A percentile compares a stretch with the other conserved stretches of the same genome.
Evolutionary conservation across 1,140 invertebrate species (phyloP).

Genomic region (Melitaea cinxia): DNA sequence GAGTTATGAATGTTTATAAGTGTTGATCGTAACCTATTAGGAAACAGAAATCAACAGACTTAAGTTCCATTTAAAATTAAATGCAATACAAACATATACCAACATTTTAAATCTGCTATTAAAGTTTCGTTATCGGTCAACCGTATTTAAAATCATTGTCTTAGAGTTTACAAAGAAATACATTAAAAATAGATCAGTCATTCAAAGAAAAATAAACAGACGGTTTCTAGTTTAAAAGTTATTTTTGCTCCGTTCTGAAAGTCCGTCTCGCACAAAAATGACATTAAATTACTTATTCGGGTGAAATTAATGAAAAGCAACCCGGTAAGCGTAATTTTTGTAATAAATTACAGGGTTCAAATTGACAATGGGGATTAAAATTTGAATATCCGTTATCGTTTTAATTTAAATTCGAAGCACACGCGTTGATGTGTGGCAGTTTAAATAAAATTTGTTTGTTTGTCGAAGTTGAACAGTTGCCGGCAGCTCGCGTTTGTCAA

Average conservation of each 20-base stretch:
- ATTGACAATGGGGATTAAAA: slow-evolving; percentile 41
- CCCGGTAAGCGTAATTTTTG: slow-evolving; percentile 24
- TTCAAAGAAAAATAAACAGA: slow-evolving; percentile 31
- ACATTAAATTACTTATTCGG: slow-evolving; percentile 36
- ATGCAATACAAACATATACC: not conserved
- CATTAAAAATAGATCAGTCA: slow-evolving; percentile 37
- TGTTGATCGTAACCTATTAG: not conserved
- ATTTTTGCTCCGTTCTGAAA: slow-evolving; percentile 32
- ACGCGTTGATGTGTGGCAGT: slow-evolving; percentile 62
- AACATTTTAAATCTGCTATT: not conserved
- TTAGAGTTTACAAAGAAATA: slow-evolving; percentile 30
- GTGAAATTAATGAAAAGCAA: slow-evolving; percentile 35
- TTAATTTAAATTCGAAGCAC: slow-evolving; percentile 71
- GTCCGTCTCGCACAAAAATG: slow-evolving; percentile 33
- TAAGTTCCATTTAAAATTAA: too few relatives aligned
- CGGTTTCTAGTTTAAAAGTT: slow-evolving; percentile 37
- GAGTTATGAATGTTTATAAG: not conserved
- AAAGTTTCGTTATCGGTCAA: slow-evolving; percentile 1
- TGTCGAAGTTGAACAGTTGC: slow-evolving; percentile 53
- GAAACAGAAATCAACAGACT: too few relatives aligned
- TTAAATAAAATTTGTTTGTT: slow-evolving; percentile 59
- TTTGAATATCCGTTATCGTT: slow-evolving; percentile 58
- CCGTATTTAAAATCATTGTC: slow-evolving; percentile 21
- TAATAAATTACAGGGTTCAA: slow-evolving; percentile 35
- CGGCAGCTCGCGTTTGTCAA: slow-evolving; percentile 50